Base-by-base conservation (phyloP, 2,797 vertebrate species). In the Setipinna tenuifilis region DNA sequence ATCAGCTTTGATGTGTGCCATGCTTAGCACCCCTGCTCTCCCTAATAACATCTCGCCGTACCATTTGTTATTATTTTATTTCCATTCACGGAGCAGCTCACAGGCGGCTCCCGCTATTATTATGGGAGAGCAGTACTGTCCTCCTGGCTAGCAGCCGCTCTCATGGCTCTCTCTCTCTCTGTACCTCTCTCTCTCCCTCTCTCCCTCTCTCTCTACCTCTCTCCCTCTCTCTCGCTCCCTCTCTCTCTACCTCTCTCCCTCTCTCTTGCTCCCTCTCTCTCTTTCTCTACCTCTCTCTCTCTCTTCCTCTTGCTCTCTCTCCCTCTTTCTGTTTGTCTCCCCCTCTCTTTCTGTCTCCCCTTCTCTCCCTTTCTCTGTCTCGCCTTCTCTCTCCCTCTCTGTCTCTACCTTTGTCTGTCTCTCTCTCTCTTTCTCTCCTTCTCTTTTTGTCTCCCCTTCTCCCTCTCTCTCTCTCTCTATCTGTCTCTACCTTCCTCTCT, bases 351-450 rank as follows among this genome's bases (percentile, higher is more conserved):
- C 35, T 41, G 2, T 41, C 35, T 41, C 35, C 2, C 35, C 5
- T 41, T 41, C 35, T 2, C 35, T 41, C 35, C n/a, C n/a, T n/a
- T 41, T 41, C 35, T 41, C 35, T 41, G 2, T 41, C 35, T 41
- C 35, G 5, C 35, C 5, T 41, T 41, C 35, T 2, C 35, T 41
- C 35, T 41, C 35, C 5, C 35, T 41, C 35, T 5, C 35, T 5
- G 35, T 41, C 35, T 2, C 35, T 41, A 2, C 5, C 35, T 41
- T 41, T 41, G 2, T 41, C 35, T 41, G 2, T 41, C 84, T 86
- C 82, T 61, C 50, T 83, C 87, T 88, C 81, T 89, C 84, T 86
- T 85, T 87, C 61, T 81, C 57, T 31, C 82, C 82, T 75, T 84
- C 62, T 62, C 82, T 89, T 81, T 54, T 7, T 54, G 2, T 54